Evolutionary conservation across 2,113 vertebrate genomes (phyloP), one percentile per base, ranked within the genome.

Genomic region (Pachycephala philippinensis): DNA sequence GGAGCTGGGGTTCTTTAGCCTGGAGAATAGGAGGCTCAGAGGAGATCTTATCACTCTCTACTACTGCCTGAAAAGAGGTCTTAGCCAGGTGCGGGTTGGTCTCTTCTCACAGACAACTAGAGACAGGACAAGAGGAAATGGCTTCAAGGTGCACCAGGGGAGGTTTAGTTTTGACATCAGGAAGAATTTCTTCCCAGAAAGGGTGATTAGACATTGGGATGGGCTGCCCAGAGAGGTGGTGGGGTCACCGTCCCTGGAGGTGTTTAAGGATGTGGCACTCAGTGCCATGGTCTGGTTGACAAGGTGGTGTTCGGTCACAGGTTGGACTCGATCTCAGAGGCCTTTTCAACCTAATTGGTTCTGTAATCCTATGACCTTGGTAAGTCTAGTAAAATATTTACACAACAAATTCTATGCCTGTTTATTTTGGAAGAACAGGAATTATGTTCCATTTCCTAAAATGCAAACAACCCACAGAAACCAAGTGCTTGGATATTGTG

Each of bases 31-130:
- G 26, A 69, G 35, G 40, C 21, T 61, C 54, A 69, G 21, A 40
- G 21, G 45, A 40, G 31, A 54, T 26, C 22, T 40, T 4, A 54
- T 23, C 10, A 5, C 14, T 42, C 24, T 54, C 10, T 33, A 23
- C 18, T 69, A 16, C 18, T 49, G 13, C 31, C 49, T 61, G 40
- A 49, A 69, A 61, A 17, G 13, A 54, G 19, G 7, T 0, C 53
- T 54, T 9, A n/a, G 8, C 19, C 39, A 54, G 10, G 30, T 13
- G 8, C 23, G 2, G 1, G 10, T 30, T 0, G 0, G 18, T n/a
- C 49, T 61, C 28, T 77, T 78, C 54, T 63, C n/a, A 11, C n/a
- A 54, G 13, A 23, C 40, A 53, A 24, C 49, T 16, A 21, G n/a
- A 28, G 24, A 78, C 4, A n/a, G 10, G 56, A 49, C 11, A 27